These are phyloP conservation scores for Arremon aurantiirostris DNA, from an alignment of 2,797 vertebrate species.

Conservation along the genomic window DNA sequence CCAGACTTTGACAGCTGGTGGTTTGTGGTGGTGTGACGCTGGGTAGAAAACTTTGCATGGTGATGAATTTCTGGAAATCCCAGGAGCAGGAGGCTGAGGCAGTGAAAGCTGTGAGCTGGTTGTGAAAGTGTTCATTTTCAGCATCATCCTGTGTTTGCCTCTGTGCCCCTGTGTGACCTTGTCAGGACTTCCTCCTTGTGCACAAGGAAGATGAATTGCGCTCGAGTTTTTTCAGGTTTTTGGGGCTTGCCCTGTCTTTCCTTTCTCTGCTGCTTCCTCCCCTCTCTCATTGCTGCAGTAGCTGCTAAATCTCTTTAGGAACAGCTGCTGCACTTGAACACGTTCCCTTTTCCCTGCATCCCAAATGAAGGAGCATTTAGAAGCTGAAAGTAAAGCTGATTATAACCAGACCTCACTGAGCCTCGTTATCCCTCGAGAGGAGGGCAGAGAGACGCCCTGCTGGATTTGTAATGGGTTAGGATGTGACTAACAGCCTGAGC, in stretches of 20 bases:
- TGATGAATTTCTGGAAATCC: background rate
- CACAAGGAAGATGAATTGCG: background rate
- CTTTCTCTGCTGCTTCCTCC: background rate
- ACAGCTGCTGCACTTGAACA: background rate
- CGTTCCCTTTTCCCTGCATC: background rate
- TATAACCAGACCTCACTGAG: background rate
- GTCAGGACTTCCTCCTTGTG: background rate
- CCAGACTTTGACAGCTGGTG: background rate
- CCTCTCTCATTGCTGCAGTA: background rate
- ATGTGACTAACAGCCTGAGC: constrained; percentile 9
- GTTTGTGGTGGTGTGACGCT: background rate
- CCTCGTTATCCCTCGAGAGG: background rate
- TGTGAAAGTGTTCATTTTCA: background rate
- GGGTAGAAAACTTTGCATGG: background rate
- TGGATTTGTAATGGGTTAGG: constrained; percentile 7
- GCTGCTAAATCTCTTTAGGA: background rate
- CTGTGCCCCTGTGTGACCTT: background rate
- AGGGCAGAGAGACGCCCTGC: background rate
- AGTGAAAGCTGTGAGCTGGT: background rate
- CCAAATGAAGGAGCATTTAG: background rate
- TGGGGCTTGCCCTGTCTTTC: background rate
- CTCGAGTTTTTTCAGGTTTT: background rate
- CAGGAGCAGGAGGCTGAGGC: background rate
- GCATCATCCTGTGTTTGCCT: background rate
- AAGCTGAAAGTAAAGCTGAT: constrained; percentile 19